Percentiles rank a stretch among this genome's conserved stretches.
Conservation (phyloP, 2,113 vertebrate species). For the Cettia cetti region DNA sequence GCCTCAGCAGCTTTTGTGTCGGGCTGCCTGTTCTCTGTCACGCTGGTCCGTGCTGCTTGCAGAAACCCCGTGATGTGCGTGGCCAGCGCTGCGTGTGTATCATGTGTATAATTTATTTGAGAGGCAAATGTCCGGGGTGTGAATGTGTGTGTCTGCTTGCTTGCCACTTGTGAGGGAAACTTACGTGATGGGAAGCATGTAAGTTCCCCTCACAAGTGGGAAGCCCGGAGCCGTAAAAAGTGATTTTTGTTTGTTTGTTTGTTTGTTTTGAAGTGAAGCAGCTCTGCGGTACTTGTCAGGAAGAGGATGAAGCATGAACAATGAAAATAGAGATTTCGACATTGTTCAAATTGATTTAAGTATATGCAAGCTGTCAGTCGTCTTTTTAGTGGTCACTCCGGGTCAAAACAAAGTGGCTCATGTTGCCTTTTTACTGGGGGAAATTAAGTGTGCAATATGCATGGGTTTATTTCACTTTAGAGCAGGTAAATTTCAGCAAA, state of each 20-base stretch:
- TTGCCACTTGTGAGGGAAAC: neutral
- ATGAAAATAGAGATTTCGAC: neutral
- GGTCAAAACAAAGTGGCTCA: neutral
- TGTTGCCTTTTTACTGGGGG: neutral
- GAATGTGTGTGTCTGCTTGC: neutral
- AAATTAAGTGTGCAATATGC: neutral
- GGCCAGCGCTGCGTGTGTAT: rapidly evolving
- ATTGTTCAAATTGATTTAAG: constrained; percentile 5
- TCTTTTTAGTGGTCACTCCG: neutral
- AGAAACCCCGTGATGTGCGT: rapidly evolving
- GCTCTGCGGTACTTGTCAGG: constrained; percentile 14
- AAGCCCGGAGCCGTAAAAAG: neutral
- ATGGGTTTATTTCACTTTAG: neutral
- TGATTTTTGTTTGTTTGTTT: neutral
- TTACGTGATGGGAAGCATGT: too few relatives aligned
- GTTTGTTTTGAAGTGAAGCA: constrained; percentile 30
- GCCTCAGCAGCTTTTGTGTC: neutral
- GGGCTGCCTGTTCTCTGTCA: rapidly evolving
- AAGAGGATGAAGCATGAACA: constrained; percentile 20
- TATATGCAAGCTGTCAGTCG: neutral
- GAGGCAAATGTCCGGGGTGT: neutral
- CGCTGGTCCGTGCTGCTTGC: rapidly evolving
- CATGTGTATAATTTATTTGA: neutral
- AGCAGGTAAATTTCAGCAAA: constrained; percentile 26
- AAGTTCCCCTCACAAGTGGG: too few relatives aligned